phyloP scores from a whole-genome alignment of 2,888 invertebrate genomes.

The Heterodera filipjevi region DNA sequence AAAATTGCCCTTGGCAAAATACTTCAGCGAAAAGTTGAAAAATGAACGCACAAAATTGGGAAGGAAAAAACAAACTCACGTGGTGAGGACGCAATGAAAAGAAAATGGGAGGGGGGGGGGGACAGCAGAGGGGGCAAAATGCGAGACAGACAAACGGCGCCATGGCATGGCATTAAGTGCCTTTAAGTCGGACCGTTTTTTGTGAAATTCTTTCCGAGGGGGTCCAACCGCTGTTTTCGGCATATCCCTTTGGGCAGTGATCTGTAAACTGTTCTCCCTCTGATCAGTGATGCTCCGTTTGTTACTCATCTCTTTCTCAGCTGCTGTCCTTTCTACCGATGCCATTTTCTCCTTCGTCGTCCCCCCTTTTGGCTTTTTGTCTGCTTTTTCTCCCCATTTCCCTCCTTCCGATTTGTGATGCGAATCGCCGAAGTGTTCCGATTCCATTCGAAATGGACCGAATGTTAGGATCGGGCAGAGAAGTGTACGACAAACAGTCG shows the following conservation, averaged over 20 bases:
- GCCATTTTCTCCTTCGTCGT: not conserved
- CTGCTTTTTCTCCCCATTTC: not conserved
- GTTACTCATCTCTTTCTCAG: not conserved
- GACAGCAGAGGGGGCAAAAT: not conserved
- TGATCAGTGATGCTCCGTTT: too few species aligned
- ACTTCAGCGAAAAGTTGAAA: not conserved
- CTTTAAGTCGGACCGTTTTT: too few species aligned
- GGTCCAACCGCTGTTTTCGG: too few species aligned
- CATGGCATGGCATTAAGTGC: not conserved
- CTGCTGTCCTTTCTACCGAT: not conserved
- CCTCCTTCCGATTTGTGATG: not conserved
- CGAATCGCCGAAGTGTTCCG: conserved; percentile 44
- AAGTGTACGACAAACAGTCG: conserved; percentile 62
- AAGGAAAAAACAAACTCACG: not conserved
- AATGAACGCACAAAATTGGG: not conserved
- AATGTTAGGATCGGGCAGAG: conserved; percentile 54
- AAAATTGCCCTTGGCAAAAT: not conserved
- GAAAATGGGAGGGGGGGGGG: not conserved
- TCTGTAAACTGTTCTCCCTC: too few species aligned
- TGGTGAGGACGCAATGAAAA: not conserved
- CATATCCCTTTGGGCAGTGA: too few species aligned
- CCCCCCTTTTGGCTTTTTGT: not conserved
- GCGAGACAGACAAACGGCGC: not conserved
- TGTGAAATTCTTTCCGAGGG: too few species aligned
- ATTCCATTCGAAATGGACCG: conserved; percentile 61